Conservation (phyloP, 2,888 invertebrate species). For the Mythimna lalbum region DNA sequence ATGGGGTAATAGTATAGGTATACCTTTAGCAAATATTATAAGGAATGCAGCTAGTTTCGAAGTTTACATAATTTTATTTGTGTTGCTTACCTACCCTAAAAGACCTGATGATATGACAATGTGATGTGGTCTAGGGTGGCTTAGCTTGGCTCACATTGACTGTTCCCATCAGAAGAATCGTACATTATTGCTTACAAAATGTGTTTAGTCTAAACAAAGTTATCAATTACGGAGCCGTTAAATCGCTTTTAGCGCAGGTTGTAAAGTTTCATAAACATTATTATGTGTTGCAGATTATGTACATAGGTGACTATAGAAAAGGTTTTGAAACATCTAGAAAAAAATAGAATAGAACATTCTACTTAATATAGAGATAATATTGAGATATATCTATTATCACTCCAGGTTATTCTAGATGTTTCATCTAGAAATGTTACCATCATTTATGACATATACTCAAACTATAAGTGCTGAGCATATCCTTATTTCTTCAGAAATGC, state of each 20-base stretch:
- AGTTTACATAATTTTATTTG: background rate
- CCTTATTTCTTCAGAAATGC: background rate
- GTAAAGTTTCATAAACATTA: background rate
- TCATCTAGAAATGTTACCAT: background rate
- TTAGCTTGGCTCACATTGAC: background rate
- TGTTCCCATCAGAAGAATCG: background rate
- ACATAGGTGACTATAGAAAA: background rate
- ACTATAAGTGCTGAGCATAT: no score
- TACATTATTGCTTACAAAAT: background rate
- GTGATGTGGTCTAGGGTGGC: background rate
- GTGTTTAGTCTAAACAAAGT: background rate
- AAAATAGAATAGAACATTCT: background rate
- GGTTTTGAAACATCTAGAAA: background rate
- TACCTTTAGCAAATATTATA: background rate
- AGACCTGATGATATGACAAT: background rate
- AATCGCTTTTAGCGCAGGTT: background rate
- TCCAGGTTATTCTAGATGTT: conserved; percentile 17
- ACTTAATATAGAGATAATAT: fast-evolving
- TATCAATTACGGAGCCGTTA: background rate
- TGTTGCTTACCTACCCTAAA: no score
- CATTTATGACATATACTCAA: background rate
- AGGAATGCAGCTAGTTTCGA: background rate
- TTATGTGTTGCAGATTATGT: background rate
- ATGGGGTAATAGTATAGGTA: background rate
- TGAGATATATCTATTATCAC: no score